A percentile compares a stretch with the other conserved stretches of the same genome.
These are phyloP conservation scores for Scomber colias DNA, from an alignment of 2,113 vertebrate species.

Conservation along the genomic window DNA sequence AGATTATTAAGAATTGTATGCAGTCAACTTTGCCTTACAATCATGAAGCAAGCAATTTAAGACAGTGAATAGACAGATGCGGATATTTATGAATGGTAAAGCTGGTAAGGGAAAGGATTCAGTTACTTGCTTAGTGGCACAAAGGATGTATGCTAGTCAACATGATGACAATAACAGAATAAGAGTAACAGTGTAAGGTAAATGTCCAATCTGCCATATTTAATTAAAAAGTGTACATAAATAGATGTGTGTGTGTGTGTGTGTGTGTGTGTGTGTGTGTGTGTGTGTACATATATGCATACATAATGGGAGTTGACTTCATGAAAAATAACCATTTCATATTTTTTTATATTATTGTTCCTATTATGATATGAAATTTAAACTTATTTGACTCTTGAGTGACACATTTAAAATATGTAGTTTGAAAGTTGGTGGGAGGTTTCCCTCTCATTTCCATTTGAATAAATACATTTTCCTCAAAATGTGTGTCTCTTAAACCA, in stretches of 20 bases:
- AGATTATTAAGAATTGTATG: constrained; percentile 14
- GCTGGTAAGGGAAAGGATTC: neutral
- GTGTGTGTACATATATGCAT: too few species aligned
- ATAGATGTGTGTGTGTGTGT: too few species aligned
- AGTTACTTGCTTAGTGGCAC: too few species aligned
- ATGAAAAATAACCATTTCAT: neutral
- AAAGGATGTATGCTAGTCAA: too few species aligned
- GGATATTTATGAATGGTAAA: neutral
- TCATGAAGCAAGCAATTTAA: neutral
- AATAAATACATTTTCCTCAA: neutral
- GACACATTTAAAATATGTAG: neutral
- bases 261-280: too few species aligned
- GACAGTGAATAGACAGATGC: too few species aligned
- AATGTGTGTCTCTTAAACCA: neutral
- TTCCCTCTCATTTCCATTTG: neutral
- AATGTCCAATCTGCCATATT: neutral
- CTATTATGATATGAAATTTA: neutral
- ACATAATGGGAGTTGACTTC: neutral
- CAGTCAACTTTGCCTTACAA: neutral
- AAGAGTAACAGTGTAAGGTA: neutral
- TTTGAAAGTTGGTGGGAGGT: neutral
- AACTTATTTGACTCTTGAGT: neutral
- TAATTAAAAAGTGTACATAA: neutral
- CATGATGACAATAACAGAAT: too few species aligned
- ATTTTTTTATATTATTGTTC: neutral